A percentile compares a stretch with the other conserved stretches of the same genome.
These are phyloP conservation scores for Suillia variegata DNA, from an alignment of 2,888 invertebrate species.

Conservation along the genomic window DNA sequence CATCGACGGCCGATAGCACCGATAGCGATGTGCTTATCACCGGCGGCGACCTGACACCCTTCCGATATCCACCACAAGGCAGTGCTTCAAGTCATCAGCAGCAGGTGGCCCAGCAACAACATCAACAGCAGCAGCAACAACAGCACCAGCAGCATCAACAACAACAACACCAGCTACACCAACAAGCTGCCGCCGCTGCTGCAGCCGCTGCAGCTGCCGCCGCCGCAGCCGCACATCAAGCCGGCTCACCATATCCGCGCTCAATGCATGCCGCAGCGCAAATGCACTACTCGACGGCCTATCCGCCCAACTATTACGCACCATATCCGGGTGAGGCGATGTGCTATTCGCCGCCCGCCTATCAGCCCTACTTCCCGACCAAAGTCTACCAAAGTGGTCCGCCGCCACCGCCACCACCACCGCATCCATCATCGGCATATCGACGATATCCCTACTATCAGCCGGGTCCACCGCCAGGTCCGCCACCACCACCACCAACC, in stretches of 20 bases:
- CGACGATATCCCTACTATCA: constrained; percentile 52
- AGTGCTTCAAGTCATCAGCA: constrained; percentile 33
- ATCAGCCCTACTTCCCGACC: constrained; percentile 63
- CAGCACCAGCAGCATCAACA: constrained; percentile 47
- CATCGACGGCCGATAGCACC: constrained; percentile 44
- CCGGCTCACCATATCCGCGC: constrained; percentile 55
- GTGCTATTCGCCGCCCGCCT: constrained; percentile 64
- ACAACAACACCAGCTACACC: constrained; percentile 49
- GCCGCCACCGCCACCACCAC: constrained; percentile 56
- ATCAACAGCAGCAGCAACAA: constrained; percentile 33
- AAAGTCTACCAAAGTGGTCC: constrained; percentile 63
- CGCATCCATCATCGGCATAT: constrained; percentile 54
- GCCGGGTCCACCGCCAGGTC: constrained; percentile 43
- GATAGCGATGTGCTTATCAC: constrained; percentile 50
- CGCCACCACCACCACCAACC: constrained; percentile 44
- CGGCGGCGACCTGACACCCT: constrained; percentile 51
- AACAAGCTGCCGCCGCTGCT: constrained; percentile 46
- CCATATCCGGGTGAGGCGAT: constrained; percentile 61
- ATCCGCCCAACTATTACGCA: constrained; percentile 59
- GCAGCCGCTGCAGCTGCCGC: constrained; percentile 52
- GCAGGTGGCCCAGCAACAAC: constrained; percentile 40
- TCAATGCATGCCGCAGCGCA: constrained; percentile 60
- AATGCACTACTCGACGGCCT: constrained; percentile 61
- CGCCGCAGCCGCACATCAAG: constrained; percentile 55
- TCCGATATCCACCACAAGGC: constrained; percentile 46